Conservation (phyloP, 2,888 invertebrate species). For the Dasypolia templi region DNA sequence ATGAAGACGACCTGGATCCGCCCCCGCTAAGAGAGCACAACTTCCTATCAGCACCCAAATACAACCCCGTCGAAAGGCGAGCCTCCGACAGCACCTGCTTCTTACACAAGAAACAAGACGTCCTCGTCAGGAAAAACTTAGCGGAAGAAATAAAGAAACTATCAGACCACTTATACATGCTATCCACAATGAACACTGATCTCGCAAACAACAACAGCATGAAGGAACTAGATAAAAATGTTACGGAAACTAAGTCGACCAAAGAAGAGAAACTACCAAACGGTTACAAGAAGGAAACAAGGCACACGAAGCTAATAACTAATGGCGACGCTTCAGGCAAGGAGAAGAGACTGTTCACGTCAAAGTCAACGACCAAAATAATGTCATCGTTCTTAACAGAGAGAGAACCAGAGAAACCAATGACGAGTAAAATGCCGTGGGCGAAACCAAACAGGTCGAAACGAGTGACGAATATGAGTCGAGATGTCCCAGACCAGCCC, state of each 20-base stretch:
- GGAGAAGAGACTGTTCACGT: conserved; percentile 82
- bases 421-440: conserved; percentile 90
- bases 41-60: conserved; percentile 78
- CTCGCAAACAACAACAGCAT: conserved; percentile 85
- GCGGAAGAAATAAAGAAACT: conserved; percentile 96
- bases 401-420: conserved; percentile 83
- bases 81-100: conserved; percentile 95
- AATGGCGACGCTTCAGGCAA: conserved; percentile 81
- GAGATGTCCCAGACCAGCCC: conserved; percentile 93
- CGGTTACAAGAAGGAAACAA: conserved; percentile 82
- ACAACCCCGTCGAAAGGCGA: conserved; percentile 92
- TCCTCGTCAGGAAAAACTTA: conserved; percentile 92
- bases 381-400: conserved; percentile 83
- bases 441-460: conserved; percentile 89
- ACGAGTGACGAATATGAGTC: conserved; percentile 92
- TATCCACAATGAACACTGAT: conserved; percentile 92
- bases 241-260: conserved; percentile 79
- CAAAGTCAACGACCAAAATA: conserved; percentile 85
- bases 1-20: conserved; percentile 85
- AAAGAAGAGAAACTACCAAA: conserved; percentile 83
- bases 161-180: conserved; percentile 94
- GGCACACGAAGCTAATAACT: conserved; percentile 78
- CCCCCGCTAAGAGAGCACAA: conserved; percentile 81
- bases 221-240: conserved; percentile 85
- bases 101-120: conserved; percentile 91